These are phyloP conservation scores for Poeciliopsis presidionis DNA, from an alignment of 2,797 vertebrate genomes.

Conservation along the genomic window DNA sequence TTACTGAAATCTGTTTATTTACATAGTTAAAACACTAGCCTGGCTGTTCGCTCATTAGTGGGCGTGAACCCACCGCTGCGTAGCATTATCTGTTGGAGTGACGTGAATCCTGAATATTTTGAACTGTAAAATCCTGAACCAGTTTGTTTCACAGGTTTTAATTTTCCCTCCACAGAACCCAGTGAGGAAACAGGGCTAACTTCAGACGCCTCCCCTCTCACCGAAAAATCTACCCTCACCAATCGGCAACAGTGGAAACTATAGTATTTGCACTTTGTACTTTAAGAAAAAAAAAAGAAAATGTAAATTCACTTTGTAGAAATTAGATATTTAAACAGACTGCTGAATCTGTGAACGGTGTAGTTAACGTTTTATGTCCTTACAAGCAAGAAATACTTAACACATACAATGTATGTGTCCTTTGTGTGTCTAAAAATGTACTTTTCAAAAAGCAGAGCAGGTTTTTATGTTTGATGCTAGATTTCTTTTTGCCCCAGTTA, in stretches of 20 bases:
- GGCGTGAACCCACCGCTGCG: background rate
- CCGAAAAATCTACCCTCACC: slow-evolving; percentile 82
- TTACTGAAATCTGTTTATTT: background rate
- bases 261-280: slow-evolving; percentile 99
- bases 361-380: slow-evolving; percentile 85
- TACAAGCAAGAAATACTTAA: slow-evolving; percentile 82
- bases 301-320: slow-evolving; percentile 99
- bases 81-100: background rate
- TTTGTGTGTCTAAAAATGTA: slow-evolving; percentile 84
- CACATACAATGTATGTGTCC: slow-evolving; percentile 97
- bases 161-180: slow-evolving; percentile 79
- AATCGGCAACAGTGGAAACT: slow-evolving; percentile 86
- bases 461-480: slow-evolving; percentile 81
- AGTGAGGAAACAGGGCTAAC: slow-evolving; percentile 91
- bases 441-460: slow-evolving; percentile 79
- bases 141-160: slow-evolving; percentile 24
- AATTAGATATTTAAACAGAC: slow-evolving; percentile 94
- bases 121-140: background rate
- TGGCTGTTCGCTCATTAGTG: no score
- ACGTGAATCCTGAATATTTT: background rate
- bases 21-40: no score
- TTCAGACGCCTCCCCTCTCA: slow-evolving; percentile 55
- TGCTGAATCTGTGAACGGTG: slow-evolving; percentile 92
- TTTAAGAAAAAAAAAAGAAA: slow-evolving; percentile 82
- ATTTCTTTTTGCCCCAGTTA: slow-evolving; percentile 64